Conservation (phyloP, 2,797 vertebrate genomes). For the Sebastes miniatus region DNA sequence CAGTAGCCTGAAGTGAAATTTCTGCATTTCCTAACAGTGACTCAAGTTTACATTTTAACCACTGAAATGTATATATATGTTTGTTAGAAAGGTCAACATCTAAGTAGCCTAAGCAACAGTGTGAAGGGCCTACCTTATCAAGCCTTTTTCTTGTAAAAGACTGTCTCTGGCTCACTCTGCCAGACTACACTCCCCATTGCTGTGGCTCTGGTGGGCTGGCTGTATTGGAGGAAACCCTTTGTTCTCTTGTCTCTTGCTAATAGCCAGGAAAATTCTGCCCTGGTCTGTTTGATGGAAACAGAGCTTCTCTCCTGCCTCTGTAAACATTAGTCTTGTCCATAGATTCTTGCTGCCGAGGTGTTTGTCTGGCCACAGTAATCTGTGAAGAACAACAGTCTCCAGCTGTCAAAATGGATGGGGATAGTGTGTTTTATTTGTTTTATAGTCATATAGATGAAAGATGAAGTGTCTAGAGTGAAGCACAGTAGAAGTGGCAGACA, state of each 20-base stretch:
- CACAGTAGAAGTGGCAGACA: not conserved
- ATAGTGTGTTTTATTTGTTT: conserved; percentile 20
- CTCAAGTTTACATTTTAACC: not conserved
- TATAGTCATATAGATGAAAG: conserved; percentile 16
- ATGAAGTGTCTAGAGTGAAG: not conserved
- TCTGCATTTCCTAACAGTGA: not conserved
- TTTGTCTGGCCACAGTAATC: conserved; percentile 50
- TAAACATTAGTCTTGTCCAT: conserved; percentile 68
- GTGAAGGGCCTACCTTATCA: not conserved
- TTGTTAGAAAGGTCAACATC: not conserved
- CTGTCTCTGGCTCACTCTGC: conserved; percentile 24
- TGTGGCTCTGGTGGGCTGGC: conserved; percentile 48
- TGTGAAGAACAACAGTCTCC: conserved; percentile 54
- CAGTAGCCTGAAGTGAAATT: conserved; percentile 3
- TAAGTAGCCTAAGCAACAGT: not conserved
- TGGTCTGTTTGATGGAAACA: conserved; percentile 61
- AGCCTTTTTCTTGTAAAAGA: conserved; percentile 19
- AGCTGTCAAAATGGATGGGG: conserved; percentile 63
- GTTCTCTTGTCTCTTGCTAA: conserved; percentile 73
- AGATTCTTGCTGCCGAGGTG: conserved; percentile 52
- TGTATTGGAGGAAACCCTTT: conserved; percentile 73
- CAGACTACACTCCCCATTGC: conserved; percentile 20
- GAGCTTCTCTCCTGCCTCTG: conserved; percentile 65
- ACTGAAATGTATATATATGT: not conserved
- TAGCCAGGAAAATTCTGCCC: conserved; percentile 67